These are phyloP conservation scores for Metopolophium dirhodum DNA, from an alignment of 1,140 invertebrate species.

Conservation along the genomic window DNA sequence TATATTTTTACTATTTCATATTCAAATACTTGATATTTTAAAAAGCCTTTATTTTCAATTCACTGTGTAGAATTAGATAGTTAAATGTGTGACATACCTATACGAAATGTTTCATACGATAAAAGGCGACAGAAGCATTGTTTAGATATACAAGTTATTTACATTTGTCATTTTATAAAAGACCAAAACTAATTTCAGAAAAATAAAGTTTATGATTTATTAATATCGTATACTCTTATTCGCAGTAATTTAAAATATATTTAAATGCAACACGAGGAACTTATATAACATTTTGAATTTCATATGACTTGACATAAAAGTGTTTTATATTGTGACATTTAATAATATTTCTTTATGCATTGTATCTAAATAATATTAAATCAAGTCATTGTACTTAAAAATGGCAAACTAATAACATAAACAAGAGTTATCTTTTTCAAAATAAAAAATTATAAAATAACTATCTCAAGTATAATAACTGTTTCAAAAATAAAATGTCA, in stretches of 20 bases:
- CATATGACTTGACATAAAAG: background rate
- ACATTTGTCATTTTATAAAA: background rate
- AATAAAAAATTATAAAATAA: background rate
- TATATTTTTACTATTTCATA: background rate
- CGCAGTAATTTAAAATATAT: background rate
- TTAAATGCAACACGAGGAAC: background rate
- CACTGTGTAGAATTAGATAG: background rate
- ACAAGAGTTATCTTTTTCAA: background rate
- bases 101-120: background rate
- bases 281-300: background rate
- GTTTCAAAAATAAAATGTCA: background rate
- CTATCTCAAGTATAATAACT: background rate
- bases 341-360: background rate
- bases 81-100: background rate
- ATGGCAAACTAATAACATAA: background rate
- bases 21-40: background rate
- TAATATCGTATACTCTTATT: background rate
- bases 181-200: background rate
- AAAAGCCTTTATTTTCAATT: background rate
- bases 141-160: background rate
- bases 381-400: background rate
- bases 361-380: background rate
- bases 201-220: constrained; percentile 1
- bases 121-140: background rate
- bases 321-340: background rate